These are phyloP conservation scores for Cydia splendana DNA, from an alignment of 1,140 invertebrate species.

Conservation along the genomic window DNA sequence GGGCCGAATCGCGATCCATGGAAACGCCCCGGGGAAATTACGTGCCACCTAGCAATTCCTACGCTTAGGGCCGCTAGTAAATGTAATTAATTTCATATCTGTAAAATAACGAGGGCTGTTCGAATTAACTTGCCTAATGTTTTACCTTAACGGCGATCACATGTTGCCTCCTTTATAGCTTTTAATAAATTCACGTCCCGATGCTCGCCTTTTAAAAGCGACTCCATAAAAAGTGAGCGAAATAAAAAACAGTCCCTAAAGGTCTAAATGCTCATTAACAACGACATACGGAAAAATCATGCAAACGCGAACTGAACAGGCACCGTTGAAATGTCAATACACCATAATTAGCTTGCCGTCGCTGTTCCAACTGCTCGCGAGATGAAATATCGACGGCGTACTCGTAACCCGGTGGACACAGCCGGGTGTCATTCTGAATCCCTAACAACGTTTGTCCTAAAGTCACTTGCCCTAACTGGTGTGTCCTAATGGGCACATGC, in stretches of 20 bases:
- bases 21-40: slow-evolving; percentile 59
- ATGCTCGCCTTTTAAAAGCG: background rate
- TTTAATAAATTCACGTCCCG: background rate
- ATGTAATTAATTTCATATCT: slow-evolving; percentile 56
- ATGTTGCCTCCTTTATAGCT: background rate
- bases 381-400: background rate
- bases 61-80: slow-evolving; percentile 54
- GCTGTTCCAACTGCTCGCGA: background rate
- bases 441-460: too few species aligned
- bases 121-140: slow-evolving; percentile 16
- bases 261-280: slow-evolving; percentile 21
- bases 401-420: slow-evolving; percentile 6
- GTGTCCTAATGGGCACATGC: too few species aligned
- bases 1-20: slow-evolving; percentile 43
- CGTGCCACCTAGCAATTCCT: slow-evolving; percentile 53
- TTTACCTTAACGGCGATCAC: background rate
- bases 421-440: too few species aligned
- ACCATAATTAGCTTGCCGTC: slow-evolving; percentile 23
- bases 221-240: slow-evolving; percentile 10
- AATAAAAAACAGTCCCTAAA: slow-evolving; percentile 19
- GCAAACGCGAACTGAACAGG: slow-evolving; percentile 20
- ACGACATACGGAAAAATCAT: slow-evolving; percentile 32
- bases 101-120: slow-evolving; percentile 44
- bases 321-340: slow-evolving; percentile 29
- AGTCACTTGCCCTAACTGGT: too few species aligned